Evolutionary conservation across 2,888 invertebrate species (phyloP).

Genomic region (Drosophila bunnanda): DNA sequence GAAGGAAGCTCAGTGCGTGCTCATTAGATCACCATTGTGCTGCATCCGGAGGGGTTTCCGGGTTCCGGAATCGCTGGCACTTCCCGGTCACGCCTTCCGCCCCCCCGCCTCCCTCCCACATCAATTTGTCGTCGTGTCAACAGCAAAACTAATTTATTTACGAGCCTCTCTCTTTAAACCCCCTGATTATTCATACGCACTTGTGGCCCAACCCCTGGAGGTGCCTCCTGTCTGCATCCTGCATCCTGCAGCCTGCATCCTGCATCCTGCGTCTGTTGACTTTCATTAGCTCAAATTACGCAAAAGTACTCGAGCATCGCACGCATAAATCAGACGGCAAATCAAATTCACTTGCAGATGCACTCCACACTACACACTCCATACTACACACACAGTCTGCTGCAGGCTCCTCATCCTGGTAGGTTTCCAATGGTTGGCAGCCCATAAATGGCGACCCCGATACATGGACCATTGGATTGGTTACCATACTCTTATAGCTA

Average conservation of each 20-base stretch:
- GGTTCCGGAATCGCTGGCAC: slow-evolving; percentile 44
- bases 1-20: slow-evolving; percentile 34
- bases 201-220: slow-evolving; percentile 18
- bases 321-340: slow-evolving; percentile 64
- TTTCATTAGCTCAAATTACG: slow-evolving; percentile 72
- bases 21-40: slow-evolving; percentile 67
- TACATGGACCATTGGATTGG: slow-evolving; percentile 18
- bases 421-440: slow-evolving; percentile 10
- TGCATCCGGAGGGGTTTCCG: slow-evolving; percentile 16
- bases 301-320: slow-evolving; percentile 59
- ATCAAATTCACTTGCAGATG: slow-evolving; percentile 66
- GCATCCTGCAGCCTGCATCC: background rate
- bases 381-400: slow-evolving; percentile 1
- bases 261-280: slow-evolving; percentile 51
- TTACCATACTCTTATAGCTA: background rate
- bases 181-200: slow-evolving; percentile 68
- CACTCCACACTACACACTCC: slow-evolving; percentile 12
- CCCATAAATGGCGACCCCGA: slow-evolving; percentile 38
- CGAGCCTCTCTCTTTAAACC: slow-evolving; percentile 46
- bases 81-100: slow-evolving; percentile 15
- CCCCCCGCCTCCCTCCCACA: background rate
- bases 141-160: slow-evolving; percentile 73
- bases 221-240: slow-evolving; percentile 8
- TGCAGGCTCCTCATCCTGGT: slow-evolving; percentile 11
- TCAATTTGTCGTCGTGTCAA: slow-evolving; percentile 64